Base-by-base conservation (phyloP, 2,797 vertebrate species). In the Chaunax sp. region DNA sequence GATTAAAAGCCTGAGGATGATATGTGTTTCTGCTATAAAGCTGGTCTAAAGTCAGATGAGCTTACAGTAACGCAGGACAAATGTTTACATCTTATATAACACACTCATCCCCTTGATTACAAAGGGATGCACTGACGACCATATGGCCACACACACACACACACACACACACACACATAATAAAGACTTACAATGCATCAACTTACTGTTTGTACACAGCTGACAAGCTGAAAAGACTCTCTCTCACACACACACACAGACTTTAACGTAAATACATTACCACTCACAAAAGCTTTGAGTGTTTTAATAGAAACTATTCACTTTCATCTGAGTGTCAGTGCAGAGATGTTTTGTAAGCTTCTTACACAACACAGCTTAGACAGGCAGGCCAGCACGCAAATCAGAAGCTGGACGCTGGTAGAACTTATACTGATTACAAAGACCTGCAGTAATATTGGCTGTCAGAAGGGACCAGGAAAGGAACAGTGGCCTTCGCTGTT, bases 41-140 rank as follows among this genome's bases (percentile, higher is more conserved):
- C 1, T n/a, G 5, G 28, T 52, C 67, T 33, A 5, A 65, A 18
- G 60, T 63, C 60, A 47, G 11, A 8, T 1, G 25, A 61, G 54
- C 25, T 18, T 11, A 51, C 11, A 18, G 30, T n/a, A 6, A 12
- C 19, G 1, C 30, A 19, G 53, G 41, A 62, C 22, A 25, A 23
- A 59, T 51, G 33, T 75, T 75, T 46, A 30, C 47, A 7, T 69
- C 65, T 77, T 75, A 79, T 28, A 41, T 64, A 79, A 81, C 60
- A 50, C 57, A 66, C 60, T 82, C 46, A 58, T 46, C 16, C 13
- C 44, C 18, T 2, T 64, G 45, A 72, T 70, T 55, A 79, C 44
- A 83, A 68, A 75, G 28, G 1, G 20, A 5, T 38, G 35, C 64
- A 43, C 28, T 54, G 44, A 61, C 0, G 4, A 7, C 38, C 73